Evolutionary conservation across 2,113 vertebrate genomes (phyloP), one percentile per base, ranked within the genome.

Genomic region (Ageneiosus marmoratus): DNA sequence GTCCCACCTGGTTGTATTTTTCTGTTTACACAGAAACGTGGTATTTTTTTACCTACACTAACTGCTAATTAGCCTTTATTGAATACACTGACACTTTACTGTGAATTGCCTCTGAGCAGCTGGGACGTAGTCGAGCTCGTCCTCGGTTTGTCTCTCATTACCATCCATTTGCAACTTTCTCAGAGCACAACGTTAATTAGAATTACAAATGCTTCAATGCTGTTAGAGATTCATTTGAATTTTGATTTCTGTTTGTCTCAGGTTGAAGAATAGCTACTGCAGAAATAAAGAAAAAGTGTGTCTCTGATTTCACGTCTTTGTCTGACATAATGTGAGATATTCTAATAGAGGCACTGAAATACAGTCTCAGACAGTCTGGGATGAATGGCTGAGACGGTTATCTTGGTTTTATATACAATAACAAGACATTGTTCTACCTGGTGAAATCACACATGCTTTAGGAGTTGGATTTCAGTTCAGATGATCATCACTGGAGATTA

Each of bases 131-230:
- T 15, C 18, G 37, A 67, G 46, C 16, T 22, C 62, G 5, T 79
- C 58, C 41, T 63, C 56, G 11, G 24, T 62, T 62, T 63, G 77
- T 62, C n/a, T 79, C 77, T 79, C 77, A 79, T 62, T 56, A 46
- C 41, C 58, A 78, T 78, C 55, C 55, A 76, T 77, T 84, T 84
- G 72, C 70, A 77, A 79, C 24, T 81, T 87, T 81, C 69, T 29
- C 77, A 3, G 37, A 41, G 79, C 62, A n/a, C 69, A 77, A 27
- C 44, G 65, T 75, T 85, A 87, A 82, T 87, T 87, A 84, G 80
- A 82, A 87, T 83, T 80, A 82, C 86, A 85, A 85, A 87, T 85
- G 75, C 79, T 79, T 74, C 53, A n/a, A 55, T 83, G 84, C 77
- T 74, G 67, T 72, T 27, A 55, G 58, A 76, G 79, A 56, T 58